Conservation (phyloP, 2,797 vertebrate genomes). For the Peromyscus nudipes region DNA sequence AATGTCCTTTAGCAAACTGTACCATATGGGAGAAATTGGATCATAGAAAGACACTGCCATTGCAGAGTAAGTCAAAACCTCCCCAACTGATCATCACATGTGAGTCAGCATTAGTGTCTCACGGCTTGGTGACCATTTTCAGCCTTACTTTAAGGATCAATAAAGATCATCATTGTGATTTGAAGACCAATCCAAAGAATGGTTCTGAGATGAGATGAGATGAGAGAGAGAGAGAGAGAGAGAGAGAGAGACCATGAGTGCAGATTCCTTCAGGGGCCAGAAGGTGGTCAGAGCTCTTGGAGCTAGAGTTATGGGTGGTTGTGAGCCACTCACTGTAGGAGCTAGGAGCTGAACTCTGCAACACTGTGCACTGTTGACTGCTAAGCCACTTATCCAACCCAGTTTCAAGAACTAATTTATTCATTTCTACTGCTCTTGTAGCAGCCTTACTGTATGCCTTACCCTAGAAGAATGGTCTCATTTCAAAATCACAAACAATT, state of each 20-base stretch:
- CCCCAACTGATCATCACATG: neutral
- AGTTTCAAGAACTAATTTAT: neutral
- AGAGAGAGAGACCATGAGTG: no score
- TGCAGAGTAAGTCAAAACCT: neutral
- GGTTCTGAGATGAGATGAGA: neutral
- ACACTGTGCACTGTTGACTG: no score
- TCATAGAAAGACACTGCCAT: neutral
- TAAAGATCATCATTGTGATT: neutral
- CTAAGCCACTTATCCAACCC: neutral
- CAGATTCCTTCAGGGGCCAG: neutral
- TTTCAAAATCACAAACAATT: constrained; percentile 7
- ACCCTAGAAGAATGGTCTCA: neutral
- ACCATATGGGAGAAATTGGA: neutral
- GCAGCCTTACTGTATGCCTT: neutral
- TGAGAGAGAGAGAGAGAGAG: no score
- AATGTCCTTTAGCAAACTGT: neutral
- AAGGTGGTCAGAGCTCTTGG: neutral
- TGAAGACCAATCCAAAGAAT: neutral
- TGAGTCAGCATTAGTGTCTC: neutral
- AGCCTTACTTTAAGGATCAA: neutral
- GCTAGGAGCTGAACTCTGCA: neutral
- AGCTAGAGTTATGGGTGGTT: neutral
- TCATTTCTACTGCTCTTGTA: neutral
- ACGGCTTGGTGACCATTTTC: neutral
- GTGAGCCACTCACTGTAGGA: no score